Evolutionary conservation across 2,888 invertebrate species (phyloP).

Genomic region (Schizaphis graminum): DNA sequence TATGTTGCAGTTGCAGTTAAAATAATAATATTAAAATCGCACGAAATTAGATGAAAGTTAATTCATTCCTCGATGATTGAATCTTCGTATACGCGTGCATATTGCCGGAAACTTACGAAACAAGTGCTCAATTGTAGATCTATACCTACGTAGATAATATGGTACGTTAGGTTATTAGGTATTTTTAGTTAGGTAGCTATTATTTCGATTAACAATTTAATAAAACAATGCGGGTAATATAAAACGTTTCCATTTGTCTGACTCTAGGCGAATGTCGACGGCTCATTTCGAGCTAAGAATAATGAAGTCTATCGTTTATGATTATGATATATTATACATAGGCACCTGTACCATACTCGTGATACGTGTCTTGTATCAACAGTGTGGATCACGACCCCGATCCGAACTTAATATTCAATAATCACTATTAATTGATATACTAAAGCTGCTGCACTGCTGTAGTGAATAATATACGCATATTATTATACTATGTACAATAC

Average conservation of each 20-base stretch:
- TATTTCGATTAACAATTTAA: neutral
- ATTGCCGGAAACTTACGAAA: neutral
- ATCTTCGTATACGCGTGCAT: neutral
- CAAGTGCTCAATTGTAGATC: neutral
- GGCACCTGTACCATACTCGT: neutral
- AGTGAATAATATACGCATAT: neutral
- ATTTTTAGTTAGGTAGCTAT: neutral
- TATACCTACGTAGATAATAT: neutral
- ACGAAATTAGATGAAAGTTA: neutral
- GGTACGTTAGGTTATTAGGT: too few relatives aligned
- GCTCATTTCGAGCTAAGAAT: neutral
- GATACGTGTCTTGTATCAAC: conserved; percentile 14
- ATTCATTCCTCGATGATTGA: neutral
- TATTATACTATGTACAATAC: neutral
- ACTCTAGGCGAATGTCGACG: neutral
- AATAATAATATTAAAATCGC: neutral
- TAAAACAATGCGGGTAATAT: neutral
- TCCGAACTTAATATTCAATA: neutral
- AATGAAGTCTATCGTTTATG: neutral
- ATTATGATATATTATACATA: neutral
- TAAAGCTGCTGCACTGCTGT: neutral
- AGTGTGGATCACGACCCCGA: conserved; percentile 17
- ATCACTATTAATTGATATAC: neutral
- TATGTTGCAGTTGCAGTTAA: neutral
- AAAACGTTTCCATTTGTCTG: neutral